Evolutionary conservation across 2,797 vertebrate genomes (phyloP).

Genomic region (Amazona finschi): DNA sequence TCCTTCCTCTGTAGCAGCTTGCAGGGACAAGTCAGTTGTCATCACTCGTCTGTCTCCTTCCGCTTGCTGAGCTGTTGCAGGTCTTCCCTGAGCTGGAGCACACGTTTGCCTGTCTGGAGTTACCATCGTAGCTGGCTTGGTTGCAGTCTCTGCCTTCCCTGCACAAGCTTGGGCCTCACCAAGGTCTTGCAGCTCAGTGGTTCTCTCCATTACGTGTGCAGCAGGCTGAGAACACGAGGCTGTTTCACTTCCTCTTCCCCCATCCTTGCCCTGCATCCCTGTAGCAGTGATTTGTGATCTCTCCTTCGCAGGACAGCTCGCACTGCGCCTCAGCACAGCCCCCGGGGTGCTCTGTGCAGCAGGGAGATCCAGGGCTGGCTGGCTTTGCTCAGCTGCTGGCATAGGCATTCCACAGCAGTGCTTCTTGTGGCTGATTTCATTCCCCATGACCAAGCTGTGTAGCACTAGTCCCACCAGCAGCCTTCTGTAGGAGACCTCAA

Average conservation of each 20-base stretch:
- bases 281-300: background rate
- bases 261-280: rapidly evolving
- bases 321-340: rapidly evolving
- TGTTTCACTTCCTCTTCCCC: rapidly evolving
- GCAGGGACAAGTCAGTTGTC: background rate
- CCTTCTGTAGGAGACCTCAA: background rate
- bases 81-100: rapidly evolving
- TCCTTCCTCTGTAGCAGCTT: rapidly evolving
- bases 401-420: background rate
- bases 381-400: background rate
- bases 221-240: background rate
- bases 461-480: background rate
- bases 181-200: background rate
- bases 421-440: background rate
- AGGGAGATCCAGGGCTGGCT: rapidly evolving
- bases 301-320: background rate
- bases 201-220: rapidly evolving
- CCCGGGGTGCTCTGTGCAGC: rapidly evolving
- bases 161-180: background rate
- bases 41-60: rapidly evolving
- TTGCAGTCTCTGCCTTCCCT: background rate
- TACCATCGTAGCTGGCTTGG: rapidly evolving
- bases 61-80: background rate
- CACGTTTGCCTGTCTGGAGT: rapidly evolving
- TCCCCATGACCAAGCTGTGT: background rate